Percentiles rank a stretch among this genome's conserved stretches.
Conservation (phyloP, 1,140 invertebrate genomes). For the Drosophila tsacasi region DNA sequence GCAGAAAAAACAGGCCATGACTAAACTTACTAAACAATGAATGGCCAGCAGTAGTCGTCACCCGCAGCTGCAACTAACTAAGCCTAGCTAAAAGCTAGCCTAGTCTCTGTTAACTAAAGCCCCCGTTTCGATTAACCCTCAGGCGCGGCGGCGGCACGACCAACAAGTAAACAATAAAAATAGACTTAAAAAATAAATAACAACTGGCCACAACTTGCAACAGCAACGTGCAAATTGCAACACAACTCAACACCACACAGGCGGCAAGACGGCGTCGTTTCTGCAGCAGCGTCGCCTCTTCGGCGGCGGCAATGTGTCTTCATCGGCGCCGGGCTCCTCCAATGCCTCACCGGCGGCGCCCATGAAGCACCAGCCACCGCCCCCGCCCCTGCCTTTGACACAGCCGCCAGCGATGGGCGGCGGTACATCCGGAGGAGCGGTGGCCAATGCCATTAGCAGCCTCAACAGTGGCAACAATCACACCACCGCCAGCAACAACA, state of each 20-base stretch:
- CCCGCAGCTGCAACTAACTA: background rate
- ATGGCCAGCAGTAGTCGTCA: background rate
- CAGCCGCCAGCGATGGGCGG: constrained; percentile 48
- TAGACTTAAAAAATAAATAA: too few relatives aligned
- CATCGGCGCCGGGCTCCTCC: constrained; percentile 4
- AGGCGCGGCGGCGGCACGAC: background rate
- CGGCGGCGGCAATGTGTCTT: constrained; percentile 62
- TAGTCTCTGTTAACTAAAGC: constrained; percentile 5
- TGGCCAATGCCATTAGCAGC: constrained; percentile 59
- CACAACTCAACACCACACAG: constrained; percentile 16
- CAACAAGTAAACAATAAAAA: constrained; percentile 6
- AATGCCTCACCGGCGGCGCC: constrained; percentile 19
- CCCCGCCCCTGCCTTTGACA: constrained; percentile 55
- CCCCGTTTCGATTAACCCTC: constrained; percentile 7
- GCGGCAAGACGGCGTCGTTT: constrained; percentile 73
- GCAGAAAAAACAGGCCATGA: background rate
- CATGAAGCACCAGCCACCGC: constrained; percentile 66
- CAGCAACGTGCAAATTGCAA: constrained; percentile 18
- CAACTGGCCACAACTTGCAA: background rate
- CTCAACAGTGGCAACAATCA: constrained; percentile 36
- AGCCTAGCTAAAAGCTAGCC: background rate
- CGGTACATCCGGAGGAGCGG: constrained; percentile 17
- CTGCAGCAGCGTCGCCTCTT: constrained; percentile 73
- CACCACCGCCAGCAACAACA: constrained; percentile 23
- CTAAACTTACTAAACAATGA: constrained; percentile 1